phyloP scores from a whole-genome alignment of 2,113 vertebrate genomes.

The Chamaea fasciata region DNA sequence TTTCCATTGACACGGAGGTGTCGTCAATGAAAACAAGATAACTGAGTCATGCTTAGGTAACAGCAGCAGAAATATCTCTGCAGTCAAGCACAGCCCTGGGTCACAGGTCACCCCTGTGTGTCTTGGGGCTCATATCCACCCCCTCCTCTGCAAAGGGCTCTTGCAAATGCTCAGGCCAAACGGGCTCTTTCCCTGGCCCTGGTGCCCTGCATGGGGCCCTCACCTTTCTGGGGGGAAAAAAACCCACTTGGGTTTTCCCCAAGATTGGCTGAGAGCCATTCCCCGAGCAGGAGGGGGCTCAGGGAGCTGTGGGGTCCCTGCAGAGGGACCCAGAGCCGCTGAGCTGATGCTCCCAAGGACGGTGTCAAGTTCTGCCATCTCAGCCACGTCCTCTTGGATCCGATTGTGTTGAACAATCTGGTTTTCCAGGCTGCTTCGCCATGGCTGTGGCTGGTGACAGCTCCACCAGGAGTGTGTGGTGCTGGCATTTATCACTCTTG shows the following conservation, averaged over 20 bases:
- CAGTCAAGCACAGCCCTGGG: neutral
- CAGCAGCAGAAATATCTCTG: neutral
- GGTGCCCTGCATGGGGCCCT: rapidly evolving
- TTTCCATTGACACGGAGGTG: neutral
- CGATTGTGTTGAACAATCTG: neutral
- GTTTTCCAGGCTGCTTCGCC: neutral
- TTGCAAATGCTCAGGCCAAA: rapidly evolving
- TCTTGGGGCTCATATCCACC: neutral
- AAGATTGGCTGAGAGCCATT: neutral
- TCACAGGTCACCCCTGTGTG: neutral
- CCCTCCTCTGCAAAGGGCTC: neutral
- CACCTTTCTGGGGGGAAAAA: neutral
- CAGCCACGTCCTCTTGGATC: rapidly evolving
- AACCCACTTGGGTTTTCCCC: neutral
- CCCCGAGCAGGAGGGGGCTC: neutral
- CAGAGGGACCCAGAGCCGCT: neutral
- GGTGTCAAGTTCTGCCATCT: neutral
- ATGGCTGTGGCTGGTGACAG: neutral
- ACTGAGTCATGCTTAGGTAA: slow-evolving; percentile 41
- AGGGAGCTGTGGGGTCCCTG: neutral
- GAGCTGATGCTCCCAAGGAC: neutral
- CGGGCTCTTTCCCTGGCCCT: rapidly evolving
- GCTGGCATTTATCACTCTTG: neutral
- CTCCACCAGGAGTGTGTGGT: rapidly evolving
- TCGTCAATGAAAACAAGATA: neutral